phyloP scores from a whole-genome alignment of 2,797 vertebrate species.

The Microctenopoma steveboyesi region DNA sequence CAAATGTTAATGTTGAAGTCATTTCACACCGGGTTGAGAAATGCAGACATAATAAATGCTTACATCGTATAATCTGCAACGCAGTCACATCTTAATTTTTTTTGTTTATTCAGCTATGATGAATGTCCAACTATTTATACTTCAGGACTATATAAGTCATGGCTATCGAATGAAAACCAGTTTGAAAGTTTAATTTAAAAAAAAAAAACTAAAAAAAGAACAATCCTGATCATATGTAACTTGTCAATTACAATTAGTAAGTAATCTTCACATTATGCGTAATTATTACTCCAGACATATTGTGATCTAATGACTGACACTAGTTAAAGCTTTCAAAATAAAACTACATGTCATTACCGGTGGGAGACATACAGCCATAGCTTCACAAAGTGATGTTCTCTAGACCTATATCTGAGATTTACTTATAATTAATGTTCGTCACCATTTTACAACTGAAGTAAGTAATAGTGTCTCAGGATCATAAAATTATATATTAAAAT shows the following conservation, averaged over 20 bases:
- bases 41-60: not conserved
- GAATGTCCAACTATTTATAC: not conserved
- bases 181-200: not conserved
- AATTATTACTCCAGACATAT: slow-evolving; percentile 1
- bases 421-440: not conserved
- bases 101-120: not conserved
- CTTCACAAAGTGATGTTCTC: not conserved
- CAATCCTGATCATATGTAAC: too few species aligned
- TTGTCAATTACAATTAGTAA: too few species aligned
- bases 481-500: not conserved
- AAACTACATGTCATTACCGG: slow-evolving; percentile 7
- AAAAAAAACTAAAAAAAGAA: too few species aligned
- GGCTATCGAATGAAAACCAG: too few species aligned
- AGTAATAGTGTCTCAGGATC: slow-evolving; percentile 24
- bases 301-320: not conserved
- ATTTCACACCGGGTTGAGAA: not conserved
- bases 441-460: not conserved
- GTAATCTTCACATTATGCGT: not conserved
- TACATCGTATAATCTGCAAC: not conserved
- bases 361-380: not conserved
- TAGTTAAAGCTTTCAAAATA: not conserved
- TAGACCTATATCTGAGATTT: not conserved
- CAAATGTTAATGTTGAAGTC: not conserved
- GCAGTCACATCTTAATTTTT: not conserved
- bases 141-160: too few species aligned